Base-by-base conservation (phyloP, 2,797 vertebrate species). In the Gephyroberyx darwinii region DNA sequence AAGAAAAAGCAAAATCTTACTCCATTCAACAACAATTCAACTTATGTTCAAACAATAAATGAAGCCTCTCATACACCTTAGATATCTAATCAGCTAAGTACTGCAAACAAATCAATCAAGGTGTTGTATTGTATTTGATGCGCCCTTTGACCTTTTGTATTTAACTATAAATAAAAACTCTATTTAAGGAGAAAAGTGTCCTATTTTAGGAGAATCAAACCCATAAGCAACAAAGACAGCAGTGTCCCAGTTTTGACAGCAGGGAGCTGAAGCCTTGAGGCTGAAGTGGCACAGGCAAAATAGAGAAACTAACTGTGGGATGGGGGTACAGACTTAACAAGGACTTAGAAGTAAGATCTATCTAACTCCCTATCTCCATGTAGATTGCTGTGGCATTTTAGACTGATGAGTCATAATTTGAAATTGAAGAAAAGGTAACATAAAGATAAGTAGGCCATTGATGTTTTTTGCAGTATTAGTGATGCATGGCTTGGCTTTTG, bases 241-340 rank as follows among this genome's bases (percentile, higher is more conserved):
- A 90, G 90, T 92, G 94, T 90, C 93, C 93, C 89, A 94, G 91
- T 92, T 94, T 92, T 91, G 86, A 92, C 89, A 88, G 83, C 76
- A 89, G 86, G 87, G 83, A 90, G 84, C 85, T 73, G 75, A 90
- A 85, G 89, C 88, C 89, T 90, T 74, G 76, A 89, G 90, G 89
- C 89, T 90, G 67, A 86, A 87, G 86, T 88, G 83, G 86, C 86
- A 88, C 81, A 88, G 61, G 73, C 62, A 4, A 75, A 58, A 17
- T 55, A 68, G 68, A 79, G 69, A 81, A 74, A 64, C 71, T 79
- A 45, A 75, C 83, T 82, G 57, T 67, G 71, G 81, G 84, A 71
- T 69, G 68, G 71, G 61, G 59, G 64, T 72, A 62, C 71, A 76
- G 56, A 66, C 69, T 70, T 62, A 52, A 84, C 64, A 61, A 66